Conservation (phyloP, 2,113 vertebrate species). For the Planiliza haematocheilus region DNA sequence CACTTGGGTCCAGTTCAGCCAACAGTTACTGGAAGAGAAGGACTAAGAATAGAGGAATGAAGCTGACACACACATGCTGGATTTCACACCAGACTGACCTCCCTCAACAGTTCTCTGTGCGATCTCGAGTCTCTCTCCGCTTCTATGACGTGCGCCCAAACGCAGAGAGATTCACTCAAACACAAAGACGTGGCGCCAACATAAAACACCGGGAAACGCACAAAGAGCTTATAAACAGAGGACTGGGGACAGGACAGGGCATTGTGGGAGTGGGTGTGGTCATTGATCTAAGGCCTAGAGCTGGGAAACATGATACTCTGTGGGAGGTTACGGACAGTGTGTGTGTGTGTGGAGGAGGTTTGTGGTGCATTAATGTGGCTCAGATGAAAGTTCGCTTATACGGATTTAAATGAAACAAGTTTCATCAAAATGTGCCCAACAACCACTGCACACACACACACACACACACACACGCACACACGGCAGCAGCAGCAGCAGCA, state of each 20-base stretch:
- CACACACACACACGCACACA: constrained; percentile 18
- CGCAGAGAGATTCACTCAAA: constrained; percentile 6
- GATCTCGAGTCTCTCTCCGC: background rate
- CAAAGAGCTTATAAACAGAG: constrained; percentile 51
- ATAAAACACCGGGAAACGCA: constrained; percentile 28
- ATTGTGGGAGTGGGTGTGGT: constrained; percentile 77
- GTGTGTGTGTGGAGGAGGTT: constrained; percentile 19
- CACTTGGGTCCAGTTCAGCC: constrained; percentile 8
- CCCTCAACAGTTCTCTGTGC: constrained; percentile 9
- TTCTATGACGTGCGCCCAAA: background rate
- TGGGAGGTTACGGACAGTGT: constrained; percentile 62
- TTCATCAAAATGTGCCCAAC: constrained; percentile 23
- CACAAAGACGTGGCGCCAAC: constrained; percentile 30
- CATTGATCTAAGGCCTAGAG: constrained; percentile 68
- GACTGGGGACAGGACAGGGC: constrained; percentile 35
- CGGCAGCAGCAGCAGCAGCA: constrained; percentile 34
- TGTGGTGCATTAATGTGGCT: constrained; percentile 17
- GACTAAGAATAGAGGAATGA: constrained; percentile 55
- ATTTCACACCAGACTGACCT: constrained; percentile 78
- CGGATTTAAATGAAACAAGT: constrained; percentile 28
- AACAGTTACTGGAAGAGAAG: constrained; percentile 54
- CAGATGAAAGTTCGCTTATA: constrained; percentile 7
- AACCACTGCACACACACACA: constrained; percentile 21
- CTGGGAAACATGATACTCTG: constrained; percentile 75
- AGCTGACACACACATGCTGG: constrained; percentile 69